Evolutionary conservation across 1,140 invertebrate species (phyloP), one percentile per base, ranked within the genome.

Genomic region (Plodia interpunctella): DNA sequence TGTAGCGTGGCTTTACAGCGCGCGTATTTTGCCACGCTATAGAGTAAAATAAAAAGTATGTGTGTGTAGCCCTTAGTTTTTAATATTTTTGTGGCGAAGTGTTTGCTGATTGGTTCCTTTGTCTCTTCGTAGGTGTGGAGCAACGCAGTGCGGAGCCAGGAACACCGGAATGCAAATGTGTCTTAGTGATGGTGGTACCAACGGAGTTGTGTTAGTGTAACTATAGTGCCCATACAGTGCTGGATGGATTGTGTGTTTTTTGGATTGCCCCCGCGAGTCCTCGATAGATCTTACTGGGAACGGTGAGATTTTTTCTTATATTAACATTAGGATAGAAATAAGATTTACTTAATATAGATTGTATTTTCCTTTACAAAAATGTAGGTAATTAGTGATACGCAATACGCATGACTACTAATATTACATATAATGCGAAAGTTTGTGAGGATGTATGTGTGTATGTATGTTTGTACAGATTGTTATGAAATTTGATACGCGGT

Each of bases 181-280:
- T 83, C 67, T 74, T 79, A 78, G 73, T 71, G 67, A 67, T 80
- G 70, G 81, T 84, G 78, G 63, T 81, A 73, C 72, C 70, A 63
- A 58, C 57, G 35, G 65, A 64, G 68, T 73, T 82, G 87, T 89
- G 87, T 83, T 76, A 83, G 86, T 89, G 87, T 82, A 80, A 84
- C 80, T 82, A 80, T 78, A 85, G 87, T 89, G 87, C 76, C 49
- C 63, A 66, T 65, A 74, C 72, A 83, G 87, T 89, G 84, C 72
- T 88, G 78, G 75, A 87, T 87, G 83, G 78, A 85, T 89, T 89
- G 87, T 87, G 87, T 82, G 72, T 75, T 57, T 75, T 79, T 87
- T 80, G 87, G 87, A 89, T 89, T 89, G 82, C 76, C 78, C 82
- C 74, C 82, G 78, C 77, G 75, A 79, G 74, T 89, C 87, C 76